Base-by-base conservation (phyloP, 1,140 invertebrate species). In the Drosophila santomea region DNA sequence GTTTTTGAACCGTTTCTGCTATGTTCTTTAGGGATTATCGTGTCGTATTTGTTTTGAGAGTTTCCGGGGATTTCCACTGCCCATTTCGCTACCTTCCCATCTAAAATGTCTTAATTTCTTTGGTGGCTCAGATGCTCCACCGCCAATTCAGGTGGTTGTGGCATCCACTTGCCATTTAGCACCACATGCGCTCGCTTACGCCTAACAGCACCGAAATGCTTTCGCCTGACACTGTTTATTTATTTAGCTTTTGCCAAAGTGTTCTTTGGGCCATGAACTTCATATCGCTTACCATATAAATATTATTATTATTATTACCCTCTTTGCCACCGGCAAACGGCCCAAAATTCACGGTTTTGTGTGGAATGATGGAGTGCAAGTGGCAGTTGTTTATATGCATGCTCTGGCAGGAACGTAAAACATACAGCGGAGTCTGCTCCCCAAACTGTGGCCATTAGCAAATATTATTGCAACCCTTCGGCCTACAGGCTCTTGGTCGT, bases 301-400 rank as follows among this genome's bases (percentile, higher is more conserved):
- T 86, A 86, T 86, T 86, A 86, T 86, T 86, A 88, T 89, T 86
- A 88, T 89, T 86, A 86, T 86, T 88, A 77, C 84, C 58, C 62
- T 55, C 61, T 48, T 45, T 44, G 47, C 71, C 55, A 8, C 56
- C 15, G 25, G 32, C 61, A 47, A 44, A 14, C 25, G 23, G 58
- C 56, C 38, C 63, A 44, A 68, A 68, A 82, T 78, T 60, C 38
- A 39, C 59, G 61, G 48, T 23, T 48, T 14, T 56, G 51, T 38
- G 45, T 15, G 17, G 58, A 32, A 77, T 86, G 83, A 86, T 86
- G 74, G 71, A 83, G 71, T 75, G 64, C 81, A 85, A 69, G 77
- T 69, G 47, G 59, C 55, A 59, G 76, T 84, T 73, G 75, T 77
- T 80, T 77, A 56, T 68, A 62, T 71, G 80, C 60, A 75, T 63